phyloP scores from a whole-genome alignment of 2,797 vertebrate genomes.

The Chromis chromis region DNA sequence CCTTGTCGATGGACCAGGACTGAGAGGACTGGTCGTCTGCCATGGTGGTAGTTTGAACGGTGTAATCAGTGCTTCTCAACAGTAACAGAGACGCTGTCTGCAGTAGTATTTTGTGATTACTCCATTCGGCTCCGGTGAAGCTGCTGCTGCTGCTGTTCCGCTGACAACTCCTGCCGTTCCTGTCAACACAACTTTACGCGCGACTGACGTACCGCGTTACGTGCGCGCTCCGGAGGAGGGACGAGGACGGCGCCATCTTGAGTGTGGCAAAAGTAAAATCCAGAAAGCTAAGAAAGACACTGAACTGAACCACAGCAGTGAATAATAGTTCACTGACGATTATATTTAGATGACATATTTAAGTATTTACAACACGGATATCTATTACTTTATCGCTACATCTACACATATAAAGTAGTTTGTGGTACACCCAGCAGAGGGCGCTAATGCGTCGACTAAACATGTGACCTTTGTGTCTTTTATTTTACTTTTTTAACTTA shows the following conservation, averaged over 20 bases:
- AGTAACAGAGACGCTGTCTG: constrained; percentile 33
- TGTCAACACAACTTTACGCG: constrained; percentile 83
- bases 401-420: background rate
- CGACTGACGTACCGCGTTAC: constrained; percentile 64
- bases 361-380: background rate
- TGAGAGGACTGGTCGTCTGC: constrained; percentile 91
- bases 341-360: background rate
- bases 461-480: background rate
- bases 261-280: constrained; percentile 59
- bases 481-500: background rate
- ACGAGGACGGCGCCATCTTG: constrained; percentile 75
- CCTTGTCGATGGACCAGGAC: constrained; percentile 94
- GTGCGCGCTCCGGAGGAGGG: constrained; percentile 32
- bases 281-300: background rate
- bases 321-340: accelerated
- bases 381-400: background rate
- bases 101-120: constrained; percentile 49
- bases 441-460: constrained; percentile 2
- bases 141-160: constrained; percentile 61
- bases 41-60: constrained; percentile 75
- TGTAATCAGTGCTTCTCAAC: constrained; percentile 36
- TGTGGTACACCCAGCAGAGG: constrained; percentile 31
- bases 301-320: too few species aligned
- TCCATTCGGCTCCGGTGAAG: constrained; percentile 76
- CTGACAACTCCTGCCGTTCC: constrained; percentile 76